A percentile compares a stretch with the other conserved stretches of the same genome.
Conservation (phyloP, 2,113 vertebrate genomes). For the Enhydra lutris region DNA sequence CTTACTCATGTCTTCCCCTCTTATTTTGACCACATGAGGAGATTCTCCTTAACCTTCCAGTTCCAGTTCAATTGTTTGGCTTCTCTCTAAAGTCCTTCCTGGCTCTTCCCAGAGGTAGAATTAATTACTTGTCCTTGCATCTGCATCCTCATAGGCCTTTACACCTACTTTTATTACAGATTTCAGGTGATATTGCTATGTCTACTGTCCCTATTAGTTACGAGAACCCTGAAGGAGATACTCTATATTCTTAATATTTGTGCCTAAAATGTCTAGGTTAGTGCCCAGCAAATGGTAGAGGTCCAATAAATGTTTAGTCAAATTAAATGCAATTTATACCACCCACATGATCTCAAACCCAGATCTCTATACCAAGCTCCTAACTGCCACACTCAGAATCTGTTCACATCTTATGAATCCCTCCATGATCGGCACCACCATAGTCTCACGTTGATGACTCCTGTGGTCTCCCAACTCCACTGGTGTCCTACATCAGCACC, state of each 20-base stretch:
- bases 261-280: background rate
- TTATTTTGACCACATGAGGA: background rate
- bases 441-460: background rate
- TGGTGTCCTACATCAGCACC: background rate
- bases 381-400: background rate
- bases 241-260: background rate
- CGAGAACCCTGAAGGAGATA: background rate
- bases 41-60: background rate
- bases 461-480: background rate
- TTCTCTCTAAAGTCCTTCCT: background rate
- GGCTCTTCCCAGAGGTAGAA: background rate
- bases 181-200: background rate
- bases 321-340: background rate
- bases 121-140: background rate
- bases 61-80: background rate
- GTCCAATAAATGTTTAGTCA: background rate
- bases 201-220: background rate
- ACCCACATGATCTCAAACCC: background rate
- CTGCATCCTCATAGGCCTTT: background rate
- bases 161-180: background rate
- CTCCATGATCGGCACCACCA: background rate
- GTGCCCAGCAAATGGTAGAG: background rate
- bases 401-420: background rate
- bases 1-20: background rate
- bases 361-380: background rate